phyloP scores from a whole-genome alignment of 2,113 vertebrate species.

The Uropsilus gracilis region DNA sequence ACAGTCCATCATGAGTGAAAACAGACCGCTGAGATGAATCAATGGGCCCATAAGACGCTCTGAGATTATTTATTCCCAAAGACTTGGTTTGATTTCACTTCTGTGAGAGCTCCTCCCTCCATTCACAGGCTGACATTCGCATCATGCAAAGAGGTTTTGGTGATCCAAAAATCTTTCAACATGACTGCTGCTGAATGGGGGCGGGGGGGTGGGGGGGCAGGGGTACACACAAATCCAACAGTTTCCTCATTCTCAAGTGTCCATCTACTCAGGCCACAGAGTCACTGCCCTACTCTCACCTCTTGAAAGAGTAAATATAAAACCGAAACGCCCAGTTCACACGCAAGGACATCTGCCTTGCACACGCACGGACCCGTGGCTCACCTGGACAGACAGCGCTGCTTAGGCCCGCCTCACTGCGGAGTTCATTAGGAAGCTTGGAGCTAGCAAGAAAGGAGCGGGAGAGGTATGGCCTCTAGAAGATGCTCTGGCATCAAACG shows the following conservation, averaged over 20 bases:
- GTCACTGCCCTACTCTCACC: neutral
- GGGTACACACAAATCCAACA: neutral
- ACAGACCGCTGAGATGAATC: neutral
- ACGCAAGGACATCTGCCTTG: neutral
- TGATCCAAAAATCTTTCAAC: neutral
- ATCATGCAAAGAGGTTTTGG: neutral
- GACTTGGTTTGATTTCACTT: neutral
- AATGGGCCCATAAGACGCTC: neutral
- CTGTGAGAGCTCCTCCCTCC: neutral
- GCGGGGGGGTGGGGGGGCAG: no score
- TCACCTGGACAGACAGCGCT: no score
- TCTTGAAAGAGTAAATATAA: neutral
- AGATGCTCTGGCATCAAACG: neutral
- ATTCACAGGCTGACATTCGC: neutral
- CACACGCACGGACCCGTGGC: no score
- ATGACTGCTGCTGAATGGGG: neutral
- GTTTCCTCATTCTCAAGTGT: neutral
- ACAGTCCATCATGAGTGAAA: neutral
- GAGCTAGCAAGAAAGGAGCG: neutral
- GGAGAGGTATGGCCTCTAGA: neutral
- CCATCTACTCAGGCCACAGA: neutral
- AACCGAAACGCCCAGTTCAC: neutral
- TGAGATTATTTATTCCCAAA: neutral
- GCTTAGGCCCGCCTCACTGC: no score
- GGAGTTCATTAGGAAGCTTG: no score